These are phyloP conservation scores for Loris lydekkerianus DNA, from an alignment of 2,797 vertebrate species.

Conservation along the genomic window DNA sequence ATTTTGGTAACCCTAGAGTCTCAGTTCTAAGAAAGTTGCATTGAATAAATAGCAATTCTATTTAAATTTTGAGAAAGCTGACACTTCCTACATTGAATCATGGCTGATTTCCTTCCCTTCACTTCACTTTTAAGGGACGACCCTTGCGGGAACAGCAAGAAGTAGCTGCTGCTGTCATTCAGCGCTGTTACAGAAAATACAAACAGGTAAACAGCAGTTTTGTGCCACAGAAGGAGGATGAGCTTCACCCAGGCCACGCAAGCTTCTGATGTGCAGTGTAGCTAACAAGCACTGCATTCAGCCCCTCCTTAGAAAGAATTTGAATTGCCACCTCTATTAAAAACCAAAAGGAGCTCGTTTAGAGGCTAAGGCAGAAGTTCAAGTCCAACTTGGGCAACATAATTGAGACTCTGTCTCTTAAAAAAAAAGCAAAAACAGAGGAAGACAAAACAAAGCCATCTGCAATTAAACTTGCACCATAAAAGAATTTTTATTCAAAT, in stretches of 20 bases:
- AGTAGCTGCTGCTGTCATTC: conserved; percentile 98
- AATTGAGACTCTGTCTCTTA: not conserved
- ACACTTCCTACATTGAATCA: not conserved
- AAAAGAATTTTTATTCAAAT: not conserved
- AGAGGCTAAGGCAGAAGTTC: not conserved
- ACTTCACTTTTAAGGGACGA: conserved; percentile 92
- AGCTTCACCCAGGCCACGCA: accelerated
- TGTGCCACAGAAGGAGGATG: not conserved
- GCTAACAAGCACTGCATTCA: not conserved
- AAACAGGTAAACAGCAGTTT: conserved; percentile 94
- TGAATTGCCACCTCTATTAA: not conserved
- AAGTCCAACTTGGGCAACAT: not conserved
- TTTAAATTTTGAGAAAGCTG: not conserved
- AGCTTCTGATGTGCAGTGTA: not conserved
- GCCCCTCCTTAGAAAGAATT: not conserved
- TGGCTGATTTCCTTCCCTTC: conserved; percentile 57
- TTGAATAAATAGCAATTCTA: not conserved
- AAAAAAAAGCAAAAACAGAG: not conserved
- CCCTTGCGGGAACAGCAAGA: conserved; percentile 98
- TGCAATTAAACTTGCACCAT: not conserved
- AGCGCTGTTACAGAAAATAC: conserved; percentile 99
- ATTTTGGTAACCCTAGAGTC: not conserved
- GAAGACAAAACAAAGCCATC: not conserved
- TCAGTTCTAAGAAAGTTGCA: not conserved
- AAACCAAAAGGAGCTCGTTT: not conserved